Evolutionary conservation across 2,797 vertebrate species (phyloP).

Genomic region (Chrysocyon brachyurus): DNA sequence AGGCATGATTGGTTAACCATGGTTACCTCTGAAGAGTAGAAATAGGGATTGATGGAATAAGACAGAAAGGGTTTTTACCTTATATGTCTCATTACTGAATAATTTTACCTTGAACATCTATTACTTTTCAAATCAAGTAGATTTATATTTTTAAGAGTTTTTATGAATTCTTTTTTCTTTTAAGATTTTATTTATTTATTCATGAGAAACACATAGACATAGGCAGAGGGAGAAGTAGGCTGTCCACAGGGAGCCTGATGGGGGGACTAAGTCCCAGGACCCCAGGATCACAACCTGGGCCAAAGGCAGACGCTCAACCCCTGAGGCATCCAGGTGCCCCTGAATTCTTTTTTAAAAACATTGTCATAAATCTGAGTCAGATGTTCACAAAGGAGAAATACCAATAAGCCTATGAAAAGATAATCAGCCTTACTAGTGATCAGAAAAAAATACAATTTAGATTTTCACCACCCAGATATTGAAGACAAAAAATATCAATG

Average conservation of each 20-base stretch:
- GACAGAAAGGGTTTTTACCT: not conserved
- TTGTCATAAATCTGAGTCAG: not conserved
- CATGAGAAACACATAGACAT: too few relatives aligned
- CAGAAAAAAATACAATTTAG: not conserved
- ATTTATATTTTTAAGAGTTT: constrained; percentile 24
- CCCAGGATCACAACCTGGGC: too few relatives aligned
- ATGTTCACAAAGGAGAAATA: constrained; percentile 44
- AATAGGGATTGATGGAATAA: not conserved
- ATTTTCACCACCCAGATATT: constrained; percentile 34
- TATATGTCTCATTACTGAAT: not conserved
- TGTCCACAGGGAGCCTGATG: too few relatives aligned
- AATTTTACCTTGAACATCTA: constrained; percentile 18
- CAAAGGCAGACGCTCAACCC: too few relatives aligned
- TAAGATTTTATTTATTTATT: not conserved
- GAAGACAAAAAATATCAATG: constrained; percentile 28
- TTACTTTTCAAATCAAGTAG: constrained; percentile 18
- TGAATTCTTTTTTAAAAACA: constrained; percentile 60
- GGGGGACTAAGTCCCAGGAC: too few relatives aligned
- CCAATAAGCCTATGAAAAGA: not conserved
- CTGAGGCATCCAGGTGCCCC: too few relatives aligned
- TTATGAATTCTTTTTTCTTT: constrained; percentile 64
- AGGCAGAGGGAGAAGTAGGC: too few relatives aligned
- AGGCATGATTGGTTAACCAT: not conserved
- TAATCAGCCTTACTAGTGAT: not conserved
- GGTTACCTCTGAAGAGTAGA: not conserved